These are phyloP conservation scores for Calyptommatus sinebrachiatus DNA, from an alignment of 2,113 vertebrate genomes.

Conservation along the genomic window DNA sequence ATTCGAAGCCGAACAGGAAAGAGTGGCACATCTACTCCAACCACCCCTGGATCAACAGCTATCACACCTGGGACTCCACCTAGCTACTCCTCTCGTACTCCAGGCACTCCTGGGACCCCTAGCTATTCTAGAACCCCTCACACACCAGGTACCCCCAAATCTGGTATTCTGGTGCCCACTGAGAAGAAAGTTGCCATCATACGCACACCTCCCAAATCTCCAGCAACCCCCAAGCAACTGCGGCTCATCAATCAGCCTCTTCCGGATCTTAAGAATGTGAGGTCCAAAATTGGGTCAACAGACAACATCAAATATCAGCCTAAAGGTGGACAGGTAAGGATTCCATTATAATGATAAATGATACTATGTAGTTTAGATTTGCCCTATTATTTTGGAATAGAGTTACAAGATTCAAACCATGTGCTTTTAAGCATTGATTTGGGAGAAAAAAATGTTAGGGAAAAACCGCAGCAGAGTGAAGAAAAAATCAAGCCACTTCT, in stretches of 20 bases:
- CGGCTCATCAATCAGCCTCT: conserved; percentile 90
- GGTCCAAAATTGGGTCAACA: conserved; percentile 93
- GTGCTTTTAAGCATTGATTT: neutral
- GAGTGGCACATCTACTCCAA: conserved; percentile 91
- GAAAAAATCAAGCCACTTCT: no score
- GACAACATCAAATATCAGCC: conserved; percentile 92
- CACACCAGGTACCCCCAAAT: conserved; percentile 91
- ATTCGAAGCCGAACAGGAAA: conserved; percentile 87
- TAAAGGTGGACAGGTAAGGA: conserved; percentile 90
- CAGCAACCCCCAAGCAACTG: conserved; percentile 87
- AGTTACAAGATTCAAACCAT: neutral
- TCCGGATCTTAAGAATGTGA: conserved; percentile 92
- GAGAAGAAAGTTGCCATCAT: conserved; percentile 96
- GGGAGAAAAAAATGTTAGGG: no score
- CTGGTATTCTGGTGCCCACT: conserved; percentile 86
- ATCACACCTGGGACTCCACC: conserved; percentile 92
- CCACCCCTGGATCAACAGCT: conserved; percentile 89
- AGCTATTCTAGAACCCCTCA: conserved; percentile 88
- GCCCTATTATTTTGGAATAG: neutral
- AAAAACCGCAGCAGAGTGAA: no score
- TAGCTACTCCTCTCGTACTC: conserved; percentile 91
- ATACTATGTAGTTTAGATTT: neutral
- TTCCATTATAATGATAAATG: neutral
- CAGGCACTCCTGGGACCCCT: conserved; percentile 85
- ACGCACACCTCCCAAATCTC: conserved; percentile 93